A percentile compares a stretch with the other conserved stretches of the same genome.
phyloP scores from a whole-genome alignment of 2,797 vertebrate genomes.

The Neosalanx taihuensis region DNA sequence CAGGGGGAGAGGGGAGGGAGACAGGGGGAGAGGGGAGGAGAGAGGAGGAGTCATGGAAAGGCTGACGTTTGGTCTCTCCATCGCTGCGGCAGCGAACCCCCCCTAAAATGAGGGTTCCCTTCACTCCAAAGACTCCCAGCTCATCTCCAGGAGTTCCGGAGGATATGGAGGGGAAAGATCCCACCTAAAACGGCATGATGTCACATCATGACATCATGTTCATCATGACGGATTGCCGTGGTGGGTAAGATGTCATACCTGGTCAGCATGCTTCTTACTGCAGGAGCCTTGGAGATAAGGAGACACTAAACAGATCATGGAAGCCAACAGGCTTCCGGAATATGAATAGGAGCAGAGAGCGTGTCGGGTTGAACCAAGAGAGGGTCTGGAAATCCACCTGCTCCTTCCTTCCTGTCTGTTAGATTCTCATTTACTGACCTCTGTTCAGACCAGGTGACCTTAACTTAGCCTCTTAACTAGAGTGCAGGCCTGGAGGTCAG shows the following conservation, averaged over 20 bases:
- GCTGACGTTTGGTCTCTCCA: neutral
- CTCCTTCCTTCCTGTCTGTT: slow-evolving; percentile 37
- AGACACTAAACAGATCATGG: neutral
- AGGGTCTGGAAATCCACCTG: no score
- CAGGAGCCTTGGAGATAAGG: neutral
- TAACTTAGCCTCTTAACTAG: slow-evolving; percentile 35
- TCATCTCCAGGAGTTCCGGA: neutral
- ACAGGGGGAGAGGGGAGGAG: neutral
- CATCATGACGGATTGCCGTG: neutral
- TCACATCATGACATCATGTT: neutral
- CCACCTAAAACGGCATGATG: no score
- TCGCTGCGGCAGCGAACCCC: neutral
- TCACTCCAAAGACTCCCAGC: neutral
- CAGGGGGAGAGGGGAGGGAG: neutral
- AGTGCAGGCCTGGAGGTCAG: neutral
- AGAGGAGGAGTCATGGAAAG: neutral
- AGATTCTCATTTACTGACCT: slow-evolving; percentile 62
- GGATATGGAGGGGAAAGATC: neutral
- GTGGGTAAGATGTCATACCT: neutral
- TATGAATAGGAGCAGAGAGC: no score
- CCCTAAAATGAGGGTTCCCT: neutral
- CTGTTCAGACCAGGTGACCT: slow-evolving; percentile 44
- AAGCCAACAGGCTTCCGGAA: neutral
- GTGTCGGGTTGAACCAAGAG: no score
- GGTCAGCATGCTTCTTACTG: neutral